These are phyloP conservation scores for Steromphala cineraria DNA, from an alignment of 2,888 invertebrate species.

Conservation along the genomic window DNA sequence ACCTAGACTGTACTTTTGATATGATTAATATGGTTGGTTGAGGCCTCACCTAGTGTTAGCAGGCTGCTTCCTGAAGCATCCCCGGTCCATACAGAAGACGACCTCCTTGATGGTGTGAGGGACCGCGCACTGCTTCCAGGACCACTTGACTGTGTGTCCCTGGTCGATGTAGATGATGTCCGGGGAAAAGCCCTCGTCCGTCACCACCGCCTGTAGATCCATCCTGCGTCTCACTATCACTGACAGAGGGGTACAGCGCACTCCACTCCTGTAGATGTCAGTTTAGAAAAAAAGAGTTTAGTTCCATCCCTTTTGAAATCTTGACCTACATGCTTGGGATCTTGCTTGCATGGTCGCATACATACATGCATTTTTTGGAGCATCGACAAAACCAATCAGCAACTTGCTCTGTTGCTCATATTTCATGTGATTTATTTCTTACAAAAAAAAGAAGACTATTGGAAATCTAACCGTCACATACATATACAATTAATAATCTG, in stretches of 20 bases:
- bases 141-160: slow-evolving; percentile 72
- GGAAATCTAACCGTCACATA: too few species aligned
- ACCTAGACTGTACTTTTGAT: too few species aligned
- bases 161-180: slow-evolving; percentile 72
- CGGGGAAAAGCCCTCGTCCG: slow-evolving; percentile 73
- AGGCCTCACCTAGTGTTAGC: slow-evolving; percentile 35
- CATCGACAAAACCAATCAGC: too few species aligned
- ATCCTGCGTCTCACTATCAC: slow-evolving; percentile 67
- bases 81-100: slow-evolving; percentile 54
- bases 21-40: too few species aligned
- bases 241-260: slow-evolving; percentile 70
- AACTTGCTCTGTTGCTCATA: too few species aligned
- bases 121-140: slow-evolving; percentile 68
- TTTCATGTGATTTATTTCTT: too few species aligned
- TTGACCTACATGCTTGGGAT: too few species aligned
- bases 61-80: slow-evolving; percentile 52
- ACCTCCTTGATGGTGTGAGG: slow-evolving; percentile 69
- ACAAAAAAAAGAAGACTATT: too few species aligned
- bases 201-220: slow-evolving; percentile 65
- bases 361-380: too few species aligned
- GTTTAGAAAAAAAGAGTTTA: not conserved
- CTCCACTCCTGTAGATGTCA: slow-evolving; percentile 59
- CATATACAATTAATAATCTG: too few species aligned
- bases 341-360: too few species aligned
- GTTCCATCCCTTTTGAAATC: too few species aligned